Evolutionary conservation across 2,113 vertebrate genomes (phyloP).

Genomic region (Colossoma macropomum): DNA sequence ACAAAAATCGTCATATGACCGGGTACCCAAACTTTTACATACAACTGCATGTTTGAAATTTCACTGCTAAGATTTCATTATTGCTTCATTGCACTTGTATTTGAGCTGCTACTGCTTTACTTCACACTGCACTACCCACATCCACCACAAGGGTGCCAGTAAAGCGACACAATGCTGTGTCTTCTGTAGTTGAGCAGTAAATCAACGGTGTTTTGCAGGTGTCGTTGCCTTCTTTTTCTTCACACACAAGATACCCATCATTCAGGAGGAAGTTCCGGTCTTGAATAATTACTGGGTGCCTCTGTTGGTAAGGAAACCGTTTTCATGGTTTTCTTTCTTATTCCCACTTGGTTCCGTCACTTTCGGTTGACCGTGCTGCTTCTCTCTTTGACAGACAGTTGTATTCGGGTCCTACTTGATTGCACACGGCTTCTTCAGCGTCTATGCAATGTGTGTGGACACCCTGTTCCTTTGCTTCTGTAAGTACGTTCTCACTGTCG

Average conservation of each 20-base stretch:
- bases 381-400: constrained; percentile 78
- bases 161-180: not conserved
- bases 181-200: not conserved
- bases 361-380: constrained; percentile 19
- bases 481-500: constrained; percentile 74
- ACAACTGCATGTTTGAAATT: too few relatives aligned
- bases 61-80: too few relatives aligned
- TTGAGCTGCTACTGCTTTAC: not conserved
- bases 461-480: constrained; percentile 95
- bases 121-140: not conserved
- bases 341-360: not conserved
- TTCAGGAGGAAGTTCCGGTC: constrained; percentile 80
- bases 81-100: too few relatives aligned
- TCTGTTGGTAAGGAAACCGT: constrained; percentile 80
- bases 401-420: constrained; percentile 88
- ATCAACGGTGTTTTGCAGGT: constrained; percentile 73
- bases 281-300: constrained; percentile 93
- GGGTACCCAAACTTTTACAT: too few relatives aligned
- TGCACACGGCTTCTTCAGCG: constrained; percentile 92
- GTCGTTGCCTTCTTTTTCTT: constrained; percentile 86
- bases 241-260: constrained; percentile 79
- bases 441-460: constrained; percentile 94
- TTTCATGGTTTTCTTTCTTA: not conserved
- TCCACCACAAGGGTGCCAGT: not conserved
- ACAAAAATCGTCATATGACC: too few relatives aligned